A percentile compares a stretch with the other conserved stretches of the same genome.
These are phyloP conservation scores for Drosophila neutralis DNA, from an alignment of 2,888 invertebrate genomes.

Conservation along the genomic window DNA sequence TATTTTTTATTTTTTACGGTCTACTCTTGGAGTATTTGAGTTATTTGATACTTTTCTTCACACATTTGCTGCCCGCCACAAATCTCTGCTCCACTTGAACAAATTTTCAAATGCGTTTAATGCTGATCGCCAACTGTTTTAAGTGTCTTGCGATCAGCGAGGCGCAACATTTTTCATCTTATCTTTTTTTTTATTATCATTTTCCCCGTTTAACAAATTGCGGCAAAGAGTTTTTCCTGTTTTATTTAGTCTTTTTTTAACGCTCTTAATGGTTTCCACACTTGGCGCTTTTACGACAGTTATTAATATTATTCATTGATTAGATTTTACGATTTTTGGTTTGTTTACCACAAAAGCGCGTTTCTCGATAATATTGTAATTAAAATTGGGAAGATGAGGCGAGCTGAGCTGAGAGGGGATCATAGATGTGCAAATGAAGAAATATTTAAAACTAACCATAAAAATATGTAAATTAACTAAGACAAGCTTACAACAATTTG, in stretches of 20 bases:
- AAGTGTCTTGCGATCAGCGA: slow-evolving; percentile 37
- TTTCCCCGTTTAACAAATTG: slow-evolving; percentile 28
- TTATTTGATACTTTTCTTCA: slow-evolving; percentile 77
- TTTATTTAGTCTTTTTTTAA: slow-evolving; percentile 28
- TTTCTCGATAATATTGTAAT: slow-evolving; percentile 43
- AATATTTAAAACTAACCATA: background rate
- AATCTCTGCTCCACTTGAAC: slow-evolving; percentile 45
- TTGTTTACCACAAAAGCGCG: slow-evolving; percentile 17
- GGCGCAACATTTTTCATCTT: slow-evolving; percentile 12
- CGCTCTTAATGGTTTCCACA: slow-evolving; percentile 73
- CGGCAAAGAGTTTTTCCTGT: slow-evolving; percentile 39
- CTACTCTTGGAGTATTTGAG: slow-evolving; percentile 47
- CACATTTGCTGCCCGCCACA: slow-evolving; percentile 53
- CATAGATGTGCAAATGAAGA: background rate
- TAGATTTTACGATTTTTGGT: slow-evolving; percentile 46
- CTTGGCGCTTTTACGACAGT: slow-evolving; percentile 67
- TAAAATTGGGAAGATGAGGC: slow-evolving; percentile 12
- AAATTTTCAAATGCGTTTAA: slow-evolving; percentile 47
- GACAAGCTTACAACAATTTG: background rate
- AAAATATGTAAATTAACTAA: background rate
- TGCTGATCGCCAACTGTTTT: slow-evolving; percentile 63
- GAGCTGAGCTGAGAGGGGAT: background rate
- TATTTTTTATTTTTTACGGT: slow-evolving; percentile 22
- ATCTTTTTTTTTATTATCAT: background rate
- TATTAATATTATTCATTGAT: slow-evolving; percentile 67